These are phyloP conservation scores for Redunca redunca DNA, from an alignment of 2,113 vertebrate species.

Conservation along the genomic window DNA sequence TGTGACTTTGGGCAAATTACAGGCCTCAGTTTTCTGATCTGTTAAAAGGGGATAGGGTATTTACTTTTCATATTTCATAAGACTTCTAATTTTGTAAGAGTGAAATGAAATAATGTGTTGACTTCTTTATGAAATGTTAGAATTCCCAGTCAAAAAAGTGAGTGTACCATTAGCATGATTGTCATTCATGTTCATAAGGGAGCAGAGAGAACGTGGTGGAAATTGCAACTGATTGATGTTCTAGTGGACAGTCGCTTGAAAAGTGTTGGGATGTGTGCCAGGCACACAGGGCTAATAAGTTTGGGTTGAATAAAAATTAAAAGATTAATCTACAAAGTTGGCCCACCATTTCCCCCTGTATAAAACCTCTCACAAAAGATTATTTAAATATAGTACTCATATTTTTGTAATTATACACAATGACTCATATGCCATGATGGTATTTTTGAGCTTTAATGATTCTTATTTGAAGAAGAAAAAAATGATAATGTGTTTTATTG, in stretches of 20 bases:
- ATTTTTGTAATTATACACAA: background rate
- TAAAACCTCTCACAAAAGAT: background rate
- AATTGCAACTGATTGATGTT: background rate
- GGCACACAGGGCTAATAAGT: background rate
- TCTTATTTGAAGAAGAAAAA: background rate
- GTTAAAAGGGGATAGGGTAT: background rate
- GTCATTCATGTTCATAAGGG: background rate
- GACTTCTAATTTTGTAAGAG: background rate
- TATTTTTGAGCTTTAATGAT: conserved; percentile 20
- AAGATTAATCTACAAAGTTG: background rate
- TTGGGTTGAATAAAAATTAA: background rate
- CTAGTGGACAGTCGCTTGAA: background rate
- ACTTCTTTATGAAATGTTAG: background rate
- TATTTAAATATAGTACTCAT: background rate
- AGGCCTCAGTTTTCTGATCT: conserved; percentile 9
- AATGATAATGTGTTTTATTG: background rate
- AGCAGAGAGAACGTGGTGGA: background rate
- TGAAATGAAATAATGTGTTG: background rate
- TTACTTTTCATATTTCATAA: background rate
- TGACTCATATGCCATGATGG: conserved; percentile 27
- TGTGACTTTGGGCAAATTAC: background rate
- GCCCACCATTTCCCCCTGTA: background rate
- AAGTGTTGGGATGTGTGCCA: background rate
- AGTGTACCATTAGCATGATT: background rate
- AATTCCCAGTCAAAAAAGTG: background rate